Evolutionary conservation across 92 coral and sea anemone genomes (phyloP), one percentile per base, ranked within the genome.

Genomic region (Actinernus sp.): DNA sequence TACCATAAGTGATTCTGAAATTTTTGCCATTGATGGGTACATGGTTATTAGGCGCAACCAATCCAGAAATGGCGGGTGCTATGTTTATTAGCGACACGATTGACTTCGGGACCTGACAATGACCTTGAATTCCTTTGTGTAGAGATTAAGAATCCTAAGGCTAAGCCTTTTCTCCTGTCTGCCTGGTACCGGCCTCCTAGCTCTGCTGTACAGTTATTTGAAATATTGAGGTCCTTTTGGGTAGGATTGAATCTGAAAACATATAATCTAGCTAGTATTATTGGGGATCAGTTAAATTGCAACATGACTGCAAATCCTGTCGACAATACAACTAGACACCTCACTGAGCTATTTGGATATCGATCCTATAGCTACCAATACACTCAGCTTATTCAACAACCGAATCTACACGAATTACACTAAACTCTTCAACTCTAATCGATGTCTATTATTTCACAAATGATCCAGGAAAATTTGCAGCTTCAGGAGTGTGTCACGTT

Each of bases 1-100:
- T 43, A 73, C 71, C 36, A 20, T 73, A 20, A 62, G 48, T 61
- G 81, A 73, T 51, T 29, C 71, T 38, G 81, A 54, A 62, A 61
- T n/a, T n/a, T n/a, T 61, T 44, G 49, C 71, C 53, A 41, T 73
- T 22, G 81, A 49, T 21, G 81, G 71, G 22, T 73, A 50, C 33
- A 26, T 66, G 44, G 57, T 75, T 36, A 34, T 75, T 38, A 63
- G 82, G 74, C 74, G 54, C 41, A 63, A 65, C 41, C 49, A 23
- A 32, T 31, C 40, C 27, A 27, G 64, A 57, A 31, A 49, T 3
- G 56, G 56, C 26, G 56, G 29, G 2, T 23, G 54, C 69, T 37
- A 45, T 45, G 55, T 40, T 22, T 38, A 4, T 56, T 47, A 65
- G 56, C 10, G 29, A 49, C 56, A 20, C 56, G 14, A 49, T 49